phyloP scores from a whole-genome alignment of 2,888 invertebrate genomes.

The Dyspetes luteomarginatus region DNA sequence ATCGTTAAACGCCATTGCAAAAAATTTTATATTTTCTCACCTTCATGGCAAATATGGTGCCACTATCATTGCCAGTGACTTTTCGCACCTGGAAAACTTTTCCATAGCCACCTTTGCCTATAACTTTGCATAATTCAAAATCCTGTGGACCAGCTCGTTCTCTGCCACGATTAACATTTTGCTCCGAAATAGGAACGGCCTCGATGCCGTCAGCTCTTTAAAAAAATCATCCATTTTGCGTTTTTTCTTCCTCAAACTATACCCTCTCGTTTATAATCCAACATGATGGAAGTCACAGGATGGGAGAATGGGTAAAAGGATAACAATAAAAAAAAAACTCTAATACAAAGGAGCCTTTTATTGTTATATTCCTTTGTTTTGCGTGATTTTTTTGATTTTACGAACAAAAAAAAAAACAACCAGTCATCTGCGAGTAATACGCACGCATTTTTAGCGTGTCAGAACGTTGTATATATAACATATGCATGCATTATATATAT shows the following conservation, averaged over 20 bases:
- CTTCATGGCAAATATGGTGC: slow-evolving; percentile 92
- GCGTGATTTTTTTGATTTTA: not conserved
- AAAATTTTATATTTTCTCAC: slow-evolving; percentile 76
- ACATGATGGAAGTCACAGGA: not conserved
- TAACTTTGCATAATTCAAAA: slow-evolving; percentile 88
- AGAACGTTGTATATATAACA: not conserved
- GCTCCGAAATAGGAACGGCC: slow-evolving; percentile 88
- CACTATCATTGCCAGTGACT: slow-evolving; percentile 86
- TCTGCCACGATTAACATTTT: slow-evolving; percentile 93
- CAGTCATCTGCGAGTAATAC: not conserved
- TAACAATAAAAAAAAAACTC: not conserved
- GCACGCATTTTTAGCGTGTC: not conserved
- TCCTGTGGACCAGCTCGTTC: slow-evolving; percentile 95
- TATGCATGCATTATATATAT: too few species aligned
- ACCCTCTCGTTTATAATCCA: not conserved
- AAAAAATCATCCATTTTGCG: slow-evolving; percentile 9
- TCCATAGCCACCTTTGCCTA: slow-evolving; percentile 91
- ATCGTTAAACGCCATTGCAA: slow-evolving; percentile 25
- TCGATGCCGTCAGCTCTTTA: slow-evolving; percentile 86
- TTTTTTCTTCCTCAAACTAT: not conserved
- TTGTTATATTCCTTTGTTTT: slow-evolving; percentile 45
- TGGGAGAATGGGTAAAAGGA: not conserved
- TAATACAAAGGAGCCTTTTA: slow-evolving; percentile 48
- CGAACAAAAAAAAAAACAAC: not conserved
- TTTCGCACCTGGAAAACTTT: slow-evolving; percentile 89